Percentiles rank a stretch among this genome's conserved stretches.
phyloP scores from a whole-genome alignment of 2,888 invertebrate genomes.

The Drosophila monieri region DNA sequence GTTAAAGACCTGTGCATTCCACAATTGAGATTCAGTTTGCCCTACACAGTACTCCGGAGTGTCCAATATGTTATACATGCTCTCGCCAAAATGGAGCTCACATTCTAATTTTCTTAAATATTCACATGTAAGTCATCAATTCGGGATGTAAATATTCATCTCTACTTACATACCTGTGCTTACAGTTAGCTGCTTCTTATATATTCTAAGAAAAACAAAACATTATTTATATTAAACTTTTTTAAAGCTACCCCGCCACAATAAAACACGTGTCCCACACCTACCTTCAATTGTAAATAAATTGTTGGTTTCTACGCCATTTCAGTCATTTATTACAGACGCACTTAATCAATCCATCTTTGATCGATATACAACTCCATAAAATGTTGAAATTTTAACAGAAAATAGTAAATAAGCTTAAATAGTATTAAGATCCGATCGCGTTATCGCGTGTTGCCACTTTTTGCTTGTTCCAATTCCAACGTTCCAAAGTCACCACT shows the following conservation, averaged over 20 bases:
- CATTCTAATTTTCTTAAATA: not conserved
- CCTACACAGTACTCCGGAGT: too few species aligned
- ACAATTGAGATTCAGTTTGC: too few species aligned
- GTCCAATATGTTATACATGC: too few species aligned
- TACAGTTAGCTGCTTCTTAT: not conserved
- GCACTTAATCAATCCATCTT: too few species aligned
- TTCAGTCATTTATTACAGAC: too few species aligned
- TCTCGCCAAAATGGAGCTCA: not conserved
- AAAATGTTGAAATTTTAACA: too few species aligned
- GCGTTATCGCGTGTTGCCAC: not conserved
- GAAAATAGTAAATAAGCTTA: not conserved
- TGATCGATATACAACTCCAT: too few species aligned
- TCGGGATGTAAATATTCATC: not conserved
- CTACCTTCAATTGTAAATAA: too few species aligned
- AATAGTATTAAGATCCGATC: not conserved
- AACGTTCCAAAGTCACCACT: not conserved
- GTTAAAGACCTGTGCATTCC: too few species aligned
- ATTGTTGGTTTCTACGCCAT: too few species aligned
- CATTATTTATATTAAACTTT: not conserved
- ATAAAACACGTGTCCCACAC: too few species aligned
- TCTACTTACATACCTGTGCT: not conserved
- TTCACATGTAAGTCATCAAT: not conserved
- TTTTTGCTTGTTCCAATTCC: not conserved
- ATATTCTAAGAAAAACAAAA: not conserved
- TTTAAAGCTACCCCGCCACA: not conserved